Conservation (phyloP, 2,113 vertebrate genomes). For the human (Homo sapiens) region GRCh38 chr13:110805001-110805500, state of each 20-base stretch:
- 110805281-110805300: background rate
- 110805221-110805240: background rate
- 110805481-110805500: background rate
- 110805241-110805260: background rate
- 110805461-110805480: background rate
- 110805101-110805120: background rate
- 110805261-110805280: accelerated
- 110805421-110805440: background rate
- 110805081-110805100: background rate
- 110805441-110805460: background rate
- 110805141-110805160: no score
- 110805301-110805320: background rate
- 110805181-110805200: background rate
- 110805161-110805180: background rate
- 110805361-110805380: background rate
- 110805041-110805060: background rate
- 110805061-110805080: accelerated
- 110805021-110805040: background rate
- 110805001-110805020: background rate
- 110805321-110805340: background rate
- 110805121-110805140: no score
- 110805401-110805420: background rate
- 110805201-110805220: accelerated
- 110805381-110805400: background rate
- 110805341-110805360: background rate